These are phyloP conservation scores for Lanius ludovicianus DNA, from an alignment of 2,113 vertebrate species.

Conservation along the genomic window DNA sequence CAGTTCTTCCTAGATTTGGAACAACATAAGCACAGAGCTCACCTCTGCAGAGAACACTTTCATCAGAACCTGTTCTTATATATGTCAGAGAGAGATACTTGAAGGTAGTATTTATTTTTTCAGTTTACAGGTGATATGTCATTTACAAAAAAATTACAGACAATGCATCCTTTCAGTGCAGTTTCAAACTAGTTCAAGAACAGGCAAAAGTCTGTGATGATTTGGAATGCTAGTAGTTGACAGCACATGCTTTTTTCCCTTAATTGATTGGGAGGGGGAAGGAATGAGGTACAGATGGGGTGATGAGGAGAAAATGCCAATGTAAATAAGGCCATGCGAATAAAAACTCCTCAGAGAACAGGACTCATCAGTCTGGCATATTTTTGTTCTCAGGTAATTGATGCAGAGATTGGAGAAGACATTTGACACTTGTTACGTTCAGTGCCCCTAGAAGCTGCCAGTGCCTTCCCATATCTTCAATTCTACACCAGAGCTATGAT, in stretches of 20 bases:
- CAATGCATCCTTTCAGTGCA: conserved; percentile 81
- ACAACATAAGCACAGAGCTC: neutral
- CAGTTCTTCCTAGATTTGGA: neutral
- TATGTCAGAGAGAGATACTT: conserved; percentile 62
- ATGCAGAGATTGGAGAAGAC: neutral
- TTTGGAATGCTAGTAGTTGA: conserved; percentile 73
- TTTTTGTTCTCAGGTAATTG: neutral
- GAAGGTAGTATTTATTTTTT: conserved; percentile 81
- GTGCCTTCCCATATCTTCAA: neutral
- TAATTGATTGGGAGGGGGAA: conserved; percentile 5
- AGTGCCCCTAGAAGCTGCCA: neutral
- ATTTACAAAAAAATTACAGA: conserved; percentile 81
- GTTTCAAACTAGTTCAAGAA: conserved; percentile 74
- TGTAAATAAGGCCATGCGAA: conserved; percentile 75
- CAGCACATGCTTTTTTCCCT: conserved; percentile 77
- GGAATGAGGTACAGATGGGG: neutral
- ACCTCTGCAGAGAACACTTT: neutral
- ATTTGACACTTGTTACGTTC: neutral
- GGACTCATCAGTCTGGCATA: neutral
- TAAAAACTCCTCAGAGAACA: conserved; percentile 65
- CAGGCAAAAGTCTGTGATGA: conserved; percentile 73
- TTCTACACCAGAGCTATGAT: neutral
- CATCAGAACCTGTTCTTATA: conserved; percentile 19
- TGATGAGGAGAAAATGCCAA: conserved; percentile 54
- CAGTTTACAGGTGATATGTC: conserved; percentile 78